A percentile compares a stretch with the other conserved stretches of the same genome.
Evolutionary conservation across 2,113 vertebrate species (phyloP).

Genomic region (Dasyprocta punctata): DNA sequence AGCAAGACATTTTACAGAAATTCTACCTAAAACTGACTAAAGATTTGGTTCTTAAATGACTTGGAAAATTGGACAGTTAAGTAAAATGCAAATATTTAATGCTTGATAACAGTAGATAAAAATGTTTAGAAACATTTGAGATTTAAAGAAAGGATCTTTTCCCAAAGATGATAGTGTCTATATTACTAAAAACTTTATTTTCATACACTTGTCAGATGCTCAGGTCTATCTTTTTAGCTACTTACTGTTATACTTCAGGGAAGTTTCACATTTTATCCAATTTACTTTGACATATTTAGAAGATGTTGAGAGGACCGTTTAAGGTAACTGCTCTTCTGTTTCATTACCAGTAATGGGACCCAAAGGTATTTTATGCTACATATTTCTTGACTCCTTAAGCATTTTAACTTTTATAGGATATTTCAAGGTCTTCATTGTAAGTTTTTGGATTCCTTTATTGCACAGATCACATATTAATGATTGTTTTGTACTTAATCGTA

Average conservation of each 20-base stretch:
- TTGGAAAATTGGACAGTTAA: not conserved
- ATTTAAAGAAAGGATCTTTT: not conserved
- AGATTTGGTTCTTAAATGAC: not conserved
- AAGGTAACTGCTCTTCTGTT: not conserved
- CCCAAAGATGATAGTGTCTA: not conserved
- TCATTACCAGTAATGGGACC: not conserved
- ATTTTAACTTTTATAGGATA: not conserved
- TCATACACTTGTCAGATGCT: not conserved
- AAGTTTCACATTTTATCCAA: not conserved
- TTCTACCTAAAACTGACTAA: not conserved
- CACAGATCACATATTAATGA: not conserved
- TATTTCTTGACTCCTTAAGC: not conserved
- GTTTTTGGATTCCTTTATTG: not conserved
- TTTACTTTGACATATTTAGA: constrained; percentile 18
- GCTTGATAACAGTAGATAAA: not conserved
- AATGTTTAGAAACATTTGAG: not conserved
- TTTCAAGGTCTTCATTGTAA: not conserved
- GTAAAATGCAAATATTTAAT: not conserved
- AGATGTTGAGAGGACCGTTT: not conserved
- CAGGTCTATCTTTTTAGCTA: not conserved
- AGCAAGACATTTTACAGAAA: not conserved
- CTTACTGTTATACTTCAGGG: not conserved
- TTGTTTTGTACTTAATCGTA: not conserved
- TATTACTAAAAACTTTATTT: not conserved
- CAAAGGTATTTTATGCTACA: not conserved